phyloP scores from a whole-genome alignment of 2,888 invertebrate species.

The Xanthia togata region DNA sequence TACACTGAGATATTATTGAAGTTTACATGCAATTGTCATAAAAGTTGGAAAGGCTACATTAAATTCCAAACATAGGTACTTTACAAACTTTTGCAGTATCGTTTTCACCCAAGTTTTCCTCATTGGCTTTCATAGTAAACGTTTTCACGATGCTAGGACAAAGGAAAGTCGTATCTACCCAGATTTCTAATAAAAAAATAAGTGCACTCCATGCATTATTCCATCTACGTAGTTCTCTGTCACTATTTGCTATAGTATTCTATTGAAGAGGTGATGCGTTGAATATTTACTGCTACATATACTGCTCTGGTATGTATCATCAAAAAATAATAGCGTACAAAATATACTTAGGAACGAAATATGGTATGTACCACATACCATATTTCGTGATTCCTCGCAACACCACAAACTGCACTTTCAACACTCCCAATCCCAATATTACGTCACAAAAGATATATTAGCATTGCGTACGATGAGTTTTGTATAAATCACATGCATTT shows the following conservation, averaged over 20 bases:
- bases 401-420: slow-evolving; percentile 49
- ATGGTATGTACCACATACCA: neutral
- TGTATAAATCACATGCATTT: slow-evolving; percentile 88
- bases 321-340: slow-evolving; percentile 3
- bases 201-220: neutral
- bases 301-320: neutral
- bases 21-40: slow-evolving; percentile 2
- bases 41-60: slow-evolving; percentile 1
- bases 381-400: slow-evolving; percentile 44
- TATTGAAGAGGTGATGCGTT: neutral
- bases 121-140: neutral
- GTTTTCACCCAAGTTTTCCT: neutral
- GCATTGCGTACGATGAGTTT: slow-evolving; percentile 64
- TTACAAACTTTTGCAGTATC: neutral
- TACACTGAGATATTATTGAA: slow-evolving; percentile 1
- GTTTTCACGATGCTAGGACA: neutral
- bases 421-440: slow-evolving; percentile 62
- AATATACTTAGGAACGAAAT: neutral
- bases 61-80: neutral
- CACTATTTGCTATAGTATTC: neutral
- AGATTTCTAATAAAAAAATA: slow-evolving; percentile 1
- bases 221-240: neutral
- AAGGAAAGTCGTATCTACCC: neutral
- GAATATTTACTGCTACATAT: neutral
- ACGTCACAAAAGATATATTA: slow-evolving; percentile 65